These are phyloP conservation scores for Epizoanthus stellaris DNA, from an alignment of 92 coral and sea anemone genomes.

Conservation along the genomic window DNA sequence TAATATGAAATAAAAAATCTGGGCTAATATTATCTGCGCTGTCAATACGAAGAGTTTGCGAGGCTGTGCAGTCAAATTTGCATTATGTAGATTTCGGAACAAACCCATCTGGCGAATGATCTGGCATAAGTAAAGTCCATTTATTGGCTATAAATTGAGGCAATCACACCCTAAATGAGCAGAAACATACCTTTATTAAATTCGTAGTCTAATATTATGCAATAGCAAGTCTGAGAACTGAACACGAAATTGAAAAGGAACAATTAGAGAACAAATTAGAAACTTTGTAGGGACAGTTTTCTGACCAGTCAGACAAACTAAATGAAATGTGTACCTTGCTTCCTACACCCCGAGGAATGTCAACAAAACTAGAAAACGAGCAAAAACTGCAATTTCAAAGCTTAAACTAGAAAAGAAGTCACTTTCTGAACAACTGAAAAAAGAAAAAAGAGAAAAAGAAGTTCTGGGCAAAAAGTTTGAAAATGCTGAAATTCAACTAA, in stretches of 20 bases:
- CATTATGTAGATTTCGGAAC: too few species aligned
- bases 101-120: too few species aligned
- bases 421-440: constrained; percentile 8
- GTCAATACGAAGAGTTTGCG: too few species aligned
- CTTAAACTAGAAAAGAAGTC: constrained; percentile 32
- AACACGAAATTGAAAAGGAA: background rate
- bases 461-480: constrained; percentile 22
- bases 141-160: too few species aligned
- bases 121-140: too few species aligned
- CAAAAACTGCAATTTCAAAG: constrained; percentile 29
- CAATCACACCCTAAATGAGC: too few species aligned
- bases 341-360: constrained; percentile 47
- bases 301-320: constrained; percentile 5
- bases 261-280: background rate
- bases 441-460: constrained; percentile 23
- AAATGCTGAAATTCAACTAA: constrained; percentile 27
- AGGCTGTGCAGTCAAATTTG: too few species aligned
- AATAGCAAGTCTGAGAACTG: background rate
- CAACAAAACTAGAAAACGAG: constrained; percentile 42
- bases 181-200: too few species aligned
- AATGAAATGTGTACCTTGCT: constrained; percentile 49
- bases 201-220: too few species aligned
- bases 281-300: background rate
- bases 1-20: too few species aligned
- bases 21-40: too few species aligned